Percentiles rank a stretch among this genome's conserved stretches.
Conservation (phyloP, 1,140 invertebrate genomes). For the Drosophila serrata region DNA sequence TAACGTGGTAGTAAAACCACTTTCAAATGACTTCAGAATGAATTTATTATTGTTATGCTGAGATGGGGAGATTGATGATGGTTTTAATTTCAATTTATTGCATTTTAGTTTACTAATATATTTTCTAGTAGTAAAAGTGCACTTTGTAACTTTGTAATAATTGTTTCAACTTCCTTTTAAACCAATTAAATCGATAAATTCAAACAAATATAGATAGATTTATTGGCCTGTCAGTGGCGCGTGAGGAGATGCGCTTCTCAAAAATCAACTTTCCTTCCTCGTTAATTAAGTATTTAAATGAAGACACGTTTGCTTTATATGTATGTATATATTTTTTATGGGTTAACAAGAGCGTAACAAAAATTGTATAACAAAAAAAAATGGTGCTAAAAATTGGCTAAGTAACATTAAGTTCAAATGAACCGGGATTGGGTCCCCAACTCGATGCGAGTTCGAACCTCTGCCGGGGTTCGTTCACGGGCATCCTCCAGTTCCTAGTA, state of each 20-base stretch:
- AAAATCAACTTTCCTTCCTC: constrained; percentile 3
- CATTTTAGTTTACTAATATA: neutral
- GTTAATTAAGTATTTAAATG: constrained; percentile 21
- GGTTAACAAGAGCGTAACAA: constrained; percentile 32
- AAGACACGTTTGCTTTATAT: neutral
- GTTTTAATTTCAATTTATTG: neutral
- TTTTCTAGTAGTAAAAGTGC: no score
- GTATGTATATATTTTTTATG: constrained; percentile 28
- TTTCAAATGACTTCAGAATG: neutral
- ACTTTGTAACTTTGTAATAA: neutral
- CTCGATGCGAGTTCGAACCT: constrained; percentile 63
- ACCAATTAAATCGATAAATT: neutral
- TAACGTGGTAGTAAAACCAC: neutral
- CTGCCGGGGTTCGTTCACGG: constrained; percentile 54
- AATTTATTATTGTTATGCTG: neutral
- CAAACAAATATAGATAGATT: neutral
- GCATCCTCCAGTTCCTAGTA: constrained; percentile 63
- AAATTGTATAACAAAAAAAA: constrained; percentile 38
- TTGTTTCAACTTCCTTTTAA: neutral
- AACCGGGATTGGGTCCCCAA: constrained; percentile 30
- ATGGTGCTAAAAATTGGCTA: constrained; percentile 73
- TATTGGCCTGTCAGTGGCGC: constrained; percentile 1
- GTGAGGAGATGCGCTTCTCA: constrained; percentile 5
- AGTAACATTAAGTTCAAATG: constrained; percentile 46
- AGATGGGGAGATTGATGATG: neutral